Conservation (phyloP, 1,140 invertebrate species). For the Theocolax elegans region DNA sequence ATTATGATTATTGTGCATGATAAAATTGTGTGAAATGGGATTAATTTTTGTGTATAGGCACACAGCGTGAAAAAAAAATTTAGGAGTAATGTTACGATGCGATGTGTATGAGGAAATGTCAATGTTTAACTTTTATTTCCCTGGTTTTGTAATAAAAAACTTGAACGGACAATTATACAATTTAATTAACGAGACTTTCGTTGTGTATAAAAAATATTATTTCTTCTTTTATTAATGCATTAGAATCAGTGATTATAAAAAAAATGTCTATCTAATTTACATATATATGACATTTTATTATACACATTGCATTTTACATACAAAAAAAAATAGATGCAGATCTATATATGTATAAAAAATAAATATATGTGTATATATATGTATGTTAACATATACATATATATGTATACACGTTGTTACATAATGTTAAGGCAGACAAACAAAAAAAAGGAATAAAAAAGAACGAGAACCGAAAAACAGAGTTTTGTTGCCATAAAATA, state of each 20-base stretch:
- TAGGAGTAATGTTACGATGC: conserved; percentile 18
- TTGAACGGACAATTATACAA: too few species aligned
- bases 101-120: too few species aligned
- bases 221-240: too few species aligned
- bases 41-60: conserved; percentile 33
- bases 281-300: conserved; percentile 39
- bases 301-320: conserved; percentile 33
- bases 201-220: too few species aligned
- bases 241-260: too few species aligned
- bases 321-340: conserved; percentile 34
- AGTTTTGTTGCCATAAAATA: conserved; percentile 28
- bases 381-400: conserved; percentile 36
- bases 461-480: too few species aligned
- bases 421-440: conserved; percentile 47
- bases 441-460: not conserved
- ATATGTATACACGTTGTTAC: conserved; percentile 49
- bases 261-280: conserved; percentile 7
- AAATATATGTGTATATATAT: conserved; percentile 33
- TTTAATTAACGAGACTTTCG: too few species aligned
- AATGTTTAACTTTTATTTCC: too few species aligned
- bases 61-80: conserved; percentile 12
- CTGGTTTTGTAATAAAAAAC: too few species aligned
- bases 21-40: conserved; percentile 11
- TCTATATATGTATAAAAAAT: conserved; percentile 37
- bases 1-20: not conserved